Evolutionary conservation across 2,888 invertebrate species (phyloP).

Genomic region (Nymphalis urticae): DNA sequence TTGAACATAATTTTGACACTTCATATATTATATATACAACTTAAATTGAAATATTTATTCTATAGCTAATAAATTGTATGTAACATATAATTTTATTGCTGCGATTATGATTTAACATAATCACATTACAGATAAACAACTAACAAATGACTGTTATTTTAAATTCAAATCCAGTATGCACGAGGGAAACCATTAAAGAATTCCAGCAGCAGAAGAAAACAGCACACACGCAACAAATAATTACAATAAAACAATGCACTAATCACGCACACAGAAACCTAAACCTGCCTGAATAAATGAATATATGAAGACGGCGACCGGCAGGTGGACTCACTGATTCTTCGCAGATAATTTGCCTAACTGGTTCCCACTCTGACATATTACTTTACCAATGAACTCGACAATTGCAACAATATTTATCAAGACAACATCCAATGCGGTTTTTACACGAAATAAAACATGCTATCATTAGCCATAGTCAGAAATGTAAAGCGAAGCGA

Average conservation of each 20-base stretch:
- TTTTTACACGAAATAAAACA: neutral
- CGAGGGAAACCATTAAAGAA: conserved; percentile 23
- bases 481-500: conserved; percentile 31
- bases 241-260: conserved; percentile 48
- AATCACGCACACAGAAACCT: conserved; percentile 44
- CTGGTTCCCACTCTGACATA: conserved; percentile 70
- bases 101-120: conserved; percentile 1
- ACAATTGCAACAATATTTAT: conserved; percentile 32
- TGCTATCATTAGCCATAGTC: neutral
- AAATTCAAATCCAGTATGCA: conserved; percentile 6
- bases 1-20: no score
- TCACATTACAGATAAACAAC: neutral
- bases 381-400: conserved; percentile 44
- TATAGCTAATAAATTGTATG: neutral
- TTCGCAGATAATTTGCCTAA: conserved; percentile 76
- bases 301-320: conserved; percentile 54
- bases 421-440: conserved; percentile 41
- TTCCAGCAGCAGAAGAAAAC: conserved; percentile 28
- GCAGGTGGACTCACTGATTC: conserved; percentile 76
- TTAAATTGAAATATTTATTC: neutral
- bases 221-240: conserved; percentile 16
- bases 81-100: neutral
- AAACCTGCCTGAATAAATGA: conserved; percentile 47
- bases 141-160: neutral
- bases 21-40: neutral